phyloP scores from a whole-genome alignment of 2,113 vertebrate species.

The Bucco capensis region DNA sequence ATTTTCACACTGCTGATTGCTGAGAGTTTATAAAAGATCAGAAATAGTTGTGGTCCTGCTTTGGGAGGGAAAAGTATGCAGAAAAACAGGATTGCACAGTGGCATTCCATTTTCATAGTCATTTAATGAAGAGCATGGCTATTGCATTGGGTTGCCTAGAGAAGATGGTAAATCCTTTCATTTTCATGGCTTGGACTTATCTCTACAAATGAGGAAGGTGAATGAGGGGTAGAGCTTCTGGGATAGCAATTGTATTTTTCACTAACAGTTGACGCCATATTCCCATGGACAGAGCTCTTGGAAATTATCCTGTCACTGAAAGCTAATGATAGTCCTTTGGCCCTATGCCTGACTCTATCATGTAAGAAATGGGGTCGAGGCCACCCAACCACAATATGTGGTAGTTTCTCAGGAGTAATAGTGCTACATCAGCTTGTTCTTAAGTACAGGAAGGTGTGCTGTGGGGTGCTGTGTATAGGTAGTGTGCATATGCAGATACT shows the following conservation, averaged over 20 bases:
- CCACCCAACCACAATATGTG: neutral
- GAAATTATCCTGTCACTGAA: neutral
- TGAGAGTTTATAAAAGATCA: neutral
- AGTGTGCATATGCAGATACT: neutral
- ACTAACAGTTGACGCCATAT: accelerated
- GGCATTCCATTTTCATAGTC: neutral
- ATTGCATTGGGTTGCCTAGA: neutral
- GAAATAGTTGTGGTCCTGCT: neutral
- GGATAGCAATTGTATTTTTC: neutral
- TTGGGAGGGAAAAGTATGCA: neutral
- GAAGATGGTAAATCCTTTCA: neutral
- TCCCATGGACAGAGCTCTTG: neutral
- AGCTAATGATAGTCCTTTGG: neutral
- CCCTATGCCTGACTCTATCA: neutral
- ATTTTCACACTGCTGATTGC: neutral
- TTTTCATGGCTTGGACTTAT: neutral
- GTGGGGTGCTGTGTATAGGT: neutral
- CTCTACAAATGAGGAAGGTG: neutral
- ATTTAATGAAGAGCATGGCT: neutral
- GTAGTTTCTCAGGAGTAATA: neutral
- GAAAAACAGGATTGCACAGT: neutral
- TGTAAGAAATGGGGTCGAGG: accelerated
- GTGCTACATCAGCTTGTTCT: neutral
- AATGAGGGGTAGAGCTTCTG: neutral
- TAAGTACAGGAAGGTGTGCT: neutral